Evolutionary conservation across 2,113 vertebrate genomes (phyloP).

Genomic region (Lontra canadensis): DNA sequence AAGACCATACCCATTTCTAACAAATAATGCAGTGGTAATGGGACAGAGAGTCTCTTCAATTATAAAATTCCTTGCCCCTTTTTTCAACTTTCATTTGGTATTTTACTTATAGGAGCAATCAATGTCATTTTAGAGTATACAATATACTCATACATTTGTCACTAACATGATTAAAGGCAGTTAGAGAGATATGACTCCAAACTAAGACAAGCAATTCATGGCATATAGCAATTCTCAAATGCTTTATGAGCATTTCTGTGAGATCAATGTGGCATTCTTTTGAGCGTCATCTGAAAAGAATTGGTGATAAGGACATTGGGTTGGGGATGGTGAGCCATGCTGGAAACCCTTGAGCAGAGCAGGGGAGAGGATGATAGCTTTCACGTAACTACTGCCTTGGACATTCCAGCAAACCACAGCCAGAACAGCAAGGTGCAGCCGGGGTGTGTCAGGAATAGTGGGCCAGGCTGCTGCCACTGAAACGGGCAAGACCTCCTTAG

Average conservation of each 20-base stretch:
- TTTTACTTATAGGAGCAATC: not conserved
- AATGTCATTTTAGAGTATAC: not conserved
- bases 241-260: not conserved
- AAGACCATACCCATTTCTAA: not conserved
- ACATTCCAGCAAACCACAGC: not conserved
- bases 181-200: not conserved
- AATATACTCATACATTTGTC: not conserved
- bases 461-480: not conserved
- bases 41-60: not conserved
- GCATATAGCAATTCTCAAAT: not conserved
- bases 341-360: not conserved
- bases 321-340: not conserved
- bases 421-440: not conserved
- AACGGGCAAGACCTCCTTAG: not conserved
- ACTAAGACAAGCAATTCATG: not conserved
- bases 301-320: not conserved
- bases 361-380: not conserved
- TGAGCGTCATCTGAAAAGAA: not conserved
- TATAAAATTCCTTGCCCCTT: not conserved
- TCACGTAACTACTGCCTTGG: not conserved
- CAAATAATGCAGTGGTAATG: not conserved
- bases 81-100: not conserved
- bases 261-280: not conserved
- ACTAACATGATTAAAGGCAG: not conserved
- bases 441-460: not conserved